phyloP scores from a whole-genome alignment of 1,140 invertebrate genomes.

The Fopius arisanus region DNA sequence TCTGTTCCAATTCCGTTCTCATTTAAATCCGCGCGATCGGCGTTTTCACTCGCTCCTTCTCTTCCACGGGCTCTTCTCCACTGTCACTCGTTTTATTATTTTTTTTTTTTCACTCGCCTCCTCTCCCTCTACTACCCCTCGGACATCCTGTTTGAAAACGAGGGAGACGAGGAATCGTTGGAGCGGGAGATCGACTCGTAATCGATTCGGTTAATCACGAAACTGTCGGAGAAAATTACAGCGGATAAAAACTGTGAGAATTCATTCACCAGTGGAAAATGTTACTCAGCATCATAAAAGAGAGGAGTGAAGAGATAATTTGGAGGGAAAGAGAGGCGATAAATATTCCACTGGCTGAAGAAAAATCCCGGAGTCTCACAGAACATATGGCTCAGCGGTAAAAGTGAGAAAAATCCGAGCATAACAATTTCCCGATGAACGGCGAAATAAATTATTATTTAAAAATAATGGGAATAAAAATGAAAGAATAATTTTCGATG shows the following conservation, averaged over 20 bases:
- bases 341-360: background rate
- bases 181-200: conserved; percentile 5
- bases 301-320: no score
- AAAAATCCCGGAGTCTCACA: no score
- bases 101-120: no score
- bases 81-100: background rate
- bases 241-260: background rate
- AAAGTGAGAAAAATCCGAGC: no score
- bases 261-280: background rate
- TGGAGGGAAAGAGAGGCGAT: background rate
- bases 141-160: conserved; percentile 1
- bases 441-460: no score
- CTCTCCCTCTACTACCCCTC: no score
- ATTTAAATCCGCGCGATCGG: conserved; percentile 13
- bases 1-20: background rate
- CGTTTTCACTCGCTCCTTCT: conserved; percentile 7
- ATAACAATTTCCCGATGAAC: no score
- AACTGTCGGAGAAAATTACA: background rate
- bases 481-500: no score
- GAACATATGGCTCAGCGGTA: no score
- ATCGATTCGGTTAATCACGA: conserved; percentile 11
- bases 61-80: background rate
- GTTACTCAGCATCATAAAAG: background rate
- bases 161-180: background rate
- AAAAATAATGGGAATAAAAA: no score